Conservation (phyloP, 2,113 vertebrate genomes). For the Ctenodactylus gundi region DNA sequence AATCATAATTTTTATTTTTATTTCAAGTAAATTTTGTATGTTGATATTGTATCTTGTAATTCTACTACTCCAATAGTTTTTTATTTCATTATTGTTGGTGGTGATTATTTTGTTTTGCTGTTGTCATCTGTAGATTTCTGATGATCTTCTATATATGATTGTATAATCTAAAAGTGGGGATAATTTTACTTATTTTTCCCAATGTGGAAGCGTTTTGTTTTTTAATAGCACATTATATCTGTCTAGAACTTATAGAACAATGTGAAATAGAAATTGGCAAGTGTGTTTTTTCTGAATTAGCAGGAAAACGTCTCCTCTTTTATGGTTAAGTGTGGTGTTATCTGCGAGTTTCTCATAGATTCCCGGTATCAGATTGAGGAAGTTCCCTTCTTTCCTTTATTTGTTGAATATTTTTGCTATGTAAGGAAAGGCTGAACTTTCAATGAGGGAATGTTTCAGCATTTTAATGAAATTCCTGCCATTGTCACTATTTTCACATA, state of each 20-base stretch:
- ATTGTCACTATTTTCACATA: not conserved
- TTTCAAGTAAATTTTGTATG: not conserved
- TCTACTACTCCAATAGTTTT: not conserved
- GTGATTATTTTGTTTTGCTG: not conserved
- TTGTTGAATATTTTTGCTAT: not conserved
- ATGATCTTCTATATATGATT: not conserved
- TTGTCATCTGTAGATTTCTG: not conserved
- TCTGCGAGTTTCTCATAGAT: not conserved
- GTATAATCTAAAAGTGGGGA: not conserved
- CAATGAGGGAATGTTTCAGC: not conserved
- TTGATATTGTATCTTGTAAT: not conserved
- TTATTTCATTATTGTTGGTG: not conserved
- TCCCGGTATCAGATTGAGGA: not conserved
- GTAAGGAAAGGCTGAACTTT: not conserved
- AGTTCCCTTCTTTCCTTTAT: not conserved
- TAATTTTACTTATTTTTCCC: not conserved
- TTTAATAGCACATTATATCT: not conserved
- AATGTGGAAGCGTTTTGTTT: not conserved
- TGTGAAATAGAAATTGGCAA: not conserved
- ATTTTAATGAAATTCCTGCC: constrained; percentile 5
- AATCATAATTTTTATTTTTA: no score
- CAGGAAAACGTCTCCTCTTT: not conserved
- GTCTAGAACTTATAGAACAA: not conserved
- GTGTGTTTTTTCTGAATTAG: not conserved
- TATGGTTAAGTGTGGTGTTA: not conserved